Evolutionary conservation across 2,888 invertebrate genomes (phyloP).

Genomic region (Drosophila diplacantha): DNA sequence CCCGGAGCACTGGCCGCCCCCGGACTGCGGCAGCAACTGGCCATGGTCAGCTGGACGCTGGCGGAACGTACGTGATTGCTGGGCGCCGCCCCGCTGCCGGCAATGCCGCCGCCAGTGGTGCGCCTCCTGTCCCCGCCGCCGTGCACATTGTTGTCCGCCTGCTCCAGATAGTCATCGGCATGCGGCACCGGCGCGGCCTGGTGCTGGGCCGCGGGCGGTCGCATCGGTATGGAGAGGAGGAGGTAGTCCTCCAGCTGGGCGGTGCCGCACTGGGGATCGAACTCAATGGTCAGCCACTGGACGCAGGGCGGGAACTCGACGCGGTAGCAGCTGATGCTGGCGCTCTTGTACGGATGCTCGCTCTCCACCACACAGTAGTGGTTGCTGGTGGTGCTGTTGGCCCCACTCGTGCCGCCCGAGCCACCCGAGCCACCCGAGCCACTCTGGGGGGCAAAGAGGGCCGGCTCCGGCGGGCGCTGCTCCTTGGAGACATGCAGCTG

Average conservation of each 20-base stretch:
- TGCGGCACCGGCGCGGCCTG: conserved; percentile 11
- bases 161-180: conserved; percentile 65
- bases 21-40: conserved; percentile 61
- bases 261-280: conserved; percentile 94
- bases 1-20: conserved; percentile 12
- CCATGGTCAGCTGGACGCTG: conserved; percentile 66
- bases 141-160: conserved; percentile 69
- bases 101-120: not conserved
- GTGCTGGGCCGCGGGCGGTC: conserved; percentile 51
- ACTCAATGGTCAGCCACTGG: conserved; percentile 95
- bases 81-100: conserved; percentile 39
- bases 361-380: conserved; percentile 96
- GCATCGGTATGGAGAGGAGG: conserved; percentile 83
- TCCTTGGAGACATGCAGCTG: conserved; percentile 79
- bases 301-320: conserved; percentile 93
- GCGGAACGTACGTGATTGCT: conserved; percentile 19
- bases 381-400: conserved; percentile 84
- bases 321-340: conserved; percentile 88
- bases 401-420: not conserved
- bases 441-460: conserved; percentile 7
- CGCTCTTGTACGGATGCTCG: conserved; percentile 96
- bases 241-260: conserved; percentile 95
- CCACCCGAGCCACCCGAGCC: not conserved
- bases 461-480: conserved; percentile 48
- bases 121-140: conserved; percentile 3